A percentile compares a stretch with the other conserved stretches of the same genome.
Evolutionary conservation across 2,888 invertebrate genomes (phyloP).

Genomic region (Keiferia lycopersicella): DNA sequence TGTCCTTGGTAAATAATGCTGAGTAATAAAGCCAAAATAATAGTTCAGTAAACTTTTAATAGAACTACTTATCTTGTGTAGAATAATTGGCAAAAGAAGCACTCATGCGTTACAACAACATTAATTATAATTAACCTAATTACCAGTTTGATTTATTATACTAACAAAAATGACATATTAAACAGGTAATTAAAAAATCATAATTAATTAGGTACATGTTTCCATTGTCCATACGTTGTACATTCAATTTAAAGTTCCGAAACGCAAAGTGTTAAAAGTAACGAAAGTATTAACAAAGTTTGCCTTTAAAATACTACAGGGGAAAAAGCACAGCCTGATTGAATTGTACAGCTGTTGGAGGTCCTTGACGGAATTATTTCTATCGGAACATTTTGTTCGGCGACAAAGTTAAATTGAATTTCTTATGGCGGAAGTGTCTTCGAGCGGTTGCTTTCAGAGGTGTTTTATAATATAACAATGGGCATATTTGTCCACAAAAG

Average conservation of each 20-base stretch:
- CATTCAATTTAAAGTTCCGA: not conserved
- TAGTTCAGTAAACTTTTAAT: too few relatives aligned
- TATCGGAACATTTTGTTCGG: constrained; percentile 77
- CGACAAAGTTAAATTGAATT: constrained; percentile 80
- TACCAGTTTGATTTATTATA: too few relatives aligned
- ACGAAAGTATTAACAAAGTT: constrained; percentile 60
- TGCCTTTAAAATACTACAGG: constrained; percentile 56
- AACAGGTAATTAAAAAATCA: too few relatives aligned
- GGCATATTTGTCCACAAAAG: constrained; percentile 50
- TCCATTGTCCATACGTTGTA: too few relatives aligned
- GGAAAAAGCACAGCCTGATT: constrained; percentile 68
- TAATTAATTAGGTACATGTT: too few relatives aligned
- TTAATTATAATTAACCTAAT: too few relatives aligned
- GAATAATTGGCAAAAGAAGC: too few relatives aligned
- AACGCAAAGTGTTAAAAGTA: constrained; percentile 53
- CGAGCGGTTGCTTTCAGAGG: constrained; percentile 56
- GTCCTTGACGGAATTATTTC: constrained; percentile 79
- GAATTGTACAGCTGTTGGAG: constrained; percentile 76
- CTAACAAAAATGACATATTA: too few relatives aligned
- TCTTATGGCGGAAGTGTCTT: constrained; percentile 72
- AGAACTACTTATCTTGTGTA: not conserved
- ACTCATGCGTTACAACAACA: too few relatives aligned
- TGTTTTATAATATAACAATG: constrained; percentile 68
- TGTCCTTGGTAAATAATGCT: not conserved
- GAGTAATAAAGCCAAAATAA: too few relatives aligned